phyloP scores from a whole-genome alignment of 2,113 vertebrate genomes.

The Maccullochella peelii region DNA sequence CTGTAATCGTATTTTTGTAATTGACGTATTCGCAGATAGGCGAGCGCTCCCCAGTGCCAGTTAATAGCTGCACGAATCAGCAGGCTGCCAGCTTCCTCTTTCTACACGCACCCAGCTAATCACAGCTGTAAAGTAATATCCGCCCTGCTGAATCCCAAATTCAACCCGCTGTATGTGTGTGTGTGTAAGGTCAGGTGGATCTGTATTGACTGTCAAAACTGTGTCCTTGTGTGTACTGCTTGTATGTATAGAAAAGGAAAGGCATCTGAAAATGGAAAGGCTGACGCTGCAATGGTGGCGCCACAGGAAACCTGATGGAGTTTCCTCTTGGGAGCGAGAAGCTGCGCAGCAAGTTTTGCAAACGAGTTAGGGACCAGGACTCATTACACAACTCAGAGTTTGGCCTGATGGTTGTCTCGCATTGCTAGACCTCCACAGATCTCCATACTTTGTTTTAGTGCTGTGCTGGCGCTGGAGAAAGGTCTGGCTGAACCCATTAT shows the following conservation, averaged over 20 bases:
- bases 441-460: too few relatives aligned
- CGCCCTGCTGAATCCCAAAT: constrained; percentile 58
- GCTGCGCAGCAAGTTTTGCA: too few relatives aligned
- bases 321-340: constrained; percentile 2
- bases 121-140: constrained; percentile 64
- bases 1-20: constrained; percentile 76
- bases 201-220: constrained; percentile 22
- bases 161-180: constrained; percentile 11
- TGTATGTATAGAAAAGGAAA: background rate
- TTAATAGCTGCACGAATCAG: constrained; percentile 69
- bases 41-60: constrained; percentile 47
- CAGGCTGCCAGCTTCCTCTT: constrained; percentile 51
- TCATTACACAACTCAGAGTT: background rate
- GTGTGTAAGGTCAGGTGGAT: constrained; percentile 10
- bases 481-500: too few relatives aligned
- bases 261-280: background rate
- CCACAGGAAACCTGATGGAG: background rate
- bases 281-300: background rate
- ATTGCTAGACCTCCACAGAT: too few relatives aligned
- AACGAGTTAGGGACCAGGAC: background rate
- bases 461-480: too few relatives aligned
- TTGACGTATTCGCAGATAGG: constrained; percentile 71
- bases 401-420: background rate
- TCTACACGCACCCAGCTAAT: constrained; percentile 56
- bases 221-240: background rate